Evolutionary conservation across 2,888 invertebrate genomes (phyloP), one percentile per base, ranked within the genome.

Genomic region (Diplolepis rosae): DNA sequence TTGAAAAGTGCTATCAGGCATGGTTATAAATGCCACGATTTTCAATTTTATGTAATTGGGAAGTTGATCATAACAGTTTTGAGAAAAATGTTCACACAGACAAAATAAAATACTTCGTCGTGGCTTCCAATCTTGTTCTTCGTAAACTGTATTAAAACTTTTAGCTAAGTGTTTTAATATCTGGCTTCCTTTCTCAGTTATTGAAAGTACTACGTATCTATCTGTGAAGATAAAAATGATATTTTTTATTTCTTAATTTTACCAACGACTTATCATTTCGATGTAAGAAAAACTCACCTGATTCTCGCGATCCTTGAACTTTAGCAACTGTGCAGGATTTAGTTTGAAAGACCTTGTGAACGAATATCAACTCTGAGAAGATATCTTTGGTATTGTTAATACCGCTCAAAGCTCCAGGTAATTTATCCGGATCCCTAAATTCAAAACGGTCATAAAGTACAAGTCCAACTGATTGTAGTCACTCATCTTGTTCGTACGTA

Each of bases 81-180:
- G 82, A 11, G 65, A 68, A 0, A 81, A 77, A 66, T 80, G 81
- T 1, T 80, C 75, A 24, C 82, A 87, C 22, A 86, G 69, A 54
- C 87, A 86, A 70, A 88, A 85, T 30, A 85, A 80, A 2, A 88
- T 66, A 6, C 82, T 84, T 45, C 88, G 80, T 45, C 85, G 84
- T 24, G 86, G 85, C 30, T 73, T 77, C 88, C 88, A 88, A 13
- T 78, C 75, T 68, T 80, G 75, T 50, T 80, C 80, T 2, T 67
- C 56, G 22, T 78, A 77, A 42, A 87, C 78, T 54, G 74, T 69
- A 45, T 83, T 81, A 3, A 88, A 72, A 48, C 78, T 74, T 70
- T 76, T 82, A 1, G 83, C 81, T 42, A 88, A 71, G 72, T 85
- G 76, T 9, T 85, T 72, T 4, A 80, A 79, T 13, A 87, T 51